These are phyloP conservation scores for Lasioglossum zephyrum DNA, from an alignment of 2,888 invertebrate species.

Conservation along the genomic window DNA sequence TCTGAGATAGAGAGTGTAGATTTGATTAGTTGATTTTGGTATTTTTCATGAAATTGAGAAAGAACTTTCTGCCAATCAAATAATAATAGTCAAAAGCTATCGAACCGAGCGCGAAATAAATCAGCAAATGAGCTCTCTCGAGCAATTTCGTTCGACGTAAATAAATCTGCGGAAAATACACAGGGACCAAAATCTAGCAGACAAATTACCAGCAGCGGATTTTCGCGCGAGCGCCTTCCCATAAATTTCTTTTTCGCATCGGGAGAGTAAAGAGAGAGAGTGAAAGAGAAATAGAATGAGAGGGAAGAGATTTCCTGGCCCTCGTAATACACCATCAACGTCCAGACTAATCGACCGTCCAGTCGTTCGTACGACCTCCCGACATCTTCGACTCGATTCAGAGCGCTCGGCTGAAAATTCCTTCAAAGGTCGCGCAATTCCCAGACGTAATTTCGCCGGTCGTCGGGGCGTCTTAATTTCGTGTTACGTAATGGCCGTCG, in stretches of 20 bases:
- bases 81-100: too few relatives aligned
- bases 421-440: conserved; percentile 47
- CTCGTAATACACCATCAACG: conserved; percentile 16
- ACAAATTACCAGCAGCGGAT: background rate
- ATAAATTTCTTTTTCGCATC: conserved; percentile 9
- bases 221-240: background rate
- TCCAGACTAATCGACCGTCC: conserved; percentile 24
- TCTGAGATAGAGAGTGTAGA: too few relatives aligned
- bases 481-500: conserved; percentile 59
- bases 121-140: background rate
- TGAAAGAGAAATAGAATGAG: too few relatives aligned
- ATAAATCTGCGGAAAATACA: conserved; percentile 4
- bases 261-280: background rate
- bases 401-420: conserved; percentile 36
- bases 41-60: too few relatives aligned
- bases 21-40: too few relatives aligned
- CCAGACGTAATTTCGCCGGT: conserved; percentile 56
- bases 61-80: too few relatives aligned
- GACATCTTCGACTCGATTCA: conserved; percentile 29
- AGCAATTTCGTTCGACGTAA: conserved; percentile 4
- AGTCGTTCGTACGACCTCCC: conserved; percentile 2
- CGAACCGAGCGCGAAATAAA: too few relatives aligned
- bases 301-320: conserved; percentile 4
- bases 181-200: background rate
- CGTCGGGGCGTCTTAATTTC: conserved; percentile 50